phyloP scores from a whole-genome alignment of 2,113 vertebrate genomes.

The Excalfactoria chinensis region DNA sequence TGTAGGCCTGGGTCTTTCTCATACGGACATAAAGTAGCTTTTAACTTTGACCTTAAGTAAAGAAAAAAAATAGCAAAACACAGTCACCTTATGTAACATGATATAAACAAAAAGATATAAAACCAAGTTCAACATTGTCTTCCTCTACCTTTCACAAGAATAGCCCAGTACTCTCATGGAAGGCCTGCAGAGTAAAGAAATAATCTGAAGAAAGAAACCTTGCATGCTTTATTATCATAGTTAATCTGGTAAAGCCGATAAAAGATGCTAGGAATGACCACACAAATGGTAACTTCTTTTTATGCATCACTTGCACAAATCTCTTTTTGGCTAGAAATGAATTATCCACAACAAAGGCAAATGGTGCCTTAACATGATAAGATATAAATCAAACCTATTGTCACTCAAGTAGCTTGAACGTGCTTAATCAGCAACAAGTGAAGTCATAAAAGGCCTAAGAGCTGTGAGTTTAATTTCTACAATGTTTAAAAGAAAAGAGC shows the following conservation, averaged over 20 bases:
- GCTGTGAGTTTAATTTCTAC: background rate
- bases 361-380: background rate
- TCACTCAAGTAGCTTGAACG: background rate
- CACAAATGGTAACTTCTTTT: background rate
- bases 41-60: background rate
- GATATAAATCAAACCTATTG: background rate
- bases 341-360: background rate
- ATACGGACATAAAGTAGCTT: background rate
- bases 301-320: background rate
- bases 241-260: background rate
- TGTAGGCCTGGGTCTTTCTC: background rate
- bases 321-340: background rate
- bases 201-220: background rate
- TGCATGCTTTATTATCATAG: background rate
- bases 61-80: background rate
- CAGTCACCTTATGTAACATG: background rate
- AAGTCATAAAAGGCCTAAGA: background rate
- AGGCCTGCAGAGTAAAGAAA: background rate
- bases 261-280: background rate
- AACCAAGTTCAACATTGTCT: background rate
- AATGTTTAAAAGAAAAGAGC: background rate
- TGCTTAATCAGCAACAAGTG: background rate
- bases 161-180: background rate
- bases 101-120: background rate
- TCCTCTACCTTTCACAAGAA: background rate